Conservation (phyloP, 1,140 invertebrate species). For the Agrypnia vestita region DNA sequence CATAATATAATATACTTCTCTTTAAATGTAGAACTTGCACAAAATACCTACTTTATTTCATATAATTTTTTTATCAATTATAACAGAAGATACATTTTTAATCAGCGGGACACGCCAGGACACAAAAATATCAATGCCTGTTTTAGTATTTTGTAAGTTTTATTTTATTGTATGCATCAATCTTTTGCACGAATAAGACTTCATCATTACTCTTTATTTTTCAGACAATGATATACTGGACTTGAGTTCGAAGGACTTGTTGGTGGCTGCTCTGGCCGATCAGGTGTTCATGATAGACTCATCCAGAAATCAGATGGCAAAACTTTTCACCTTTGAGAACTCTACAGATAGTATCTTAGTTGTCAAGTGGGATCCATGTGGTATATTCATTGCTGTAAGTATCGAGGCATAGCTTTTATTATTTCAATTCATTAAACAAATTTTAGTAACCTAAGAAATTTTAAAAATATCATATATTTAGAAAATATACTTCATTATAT, state of each 20-base stretch:
- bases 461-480: no score
- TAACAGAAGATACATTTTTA: no score
- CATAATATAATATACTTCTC: no score
- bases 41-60: no score
- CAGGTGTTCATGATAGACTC: conserved; percentile 52
- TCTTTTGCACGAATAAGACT: no score
- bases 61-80: conserved; percentile 1
- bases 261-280: conserved; percentile 44
- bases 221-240: conserved; percentile 56
- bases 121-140: no score
- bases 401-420: background rate
- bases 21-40: no score
- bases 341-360: conserved; percentile 40
- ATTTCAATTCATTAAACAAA: background rate
- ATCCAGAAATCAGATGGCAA: conserved; percentile 43
- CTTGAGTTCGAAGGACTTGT: conserved; percentile 46
- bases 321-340: conserved; percentile 32
- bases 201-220: background rate
- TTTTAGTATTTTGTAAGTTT: no score
- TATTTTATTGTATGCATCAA: no score
- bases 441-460: no score
- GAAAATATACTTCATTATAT: no score
- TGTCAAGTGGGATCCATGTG: conserved; percentile 46
- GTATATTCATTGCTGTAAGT: conserved; percentile 50
- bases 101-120: no score